A percentile compares a stretch with the other conserved stretches of the same genome.
Evolutionary conservation across 1,140 invertebrate species (phyloP).

Genomic region (Listronotus oregonensis): DNA sequence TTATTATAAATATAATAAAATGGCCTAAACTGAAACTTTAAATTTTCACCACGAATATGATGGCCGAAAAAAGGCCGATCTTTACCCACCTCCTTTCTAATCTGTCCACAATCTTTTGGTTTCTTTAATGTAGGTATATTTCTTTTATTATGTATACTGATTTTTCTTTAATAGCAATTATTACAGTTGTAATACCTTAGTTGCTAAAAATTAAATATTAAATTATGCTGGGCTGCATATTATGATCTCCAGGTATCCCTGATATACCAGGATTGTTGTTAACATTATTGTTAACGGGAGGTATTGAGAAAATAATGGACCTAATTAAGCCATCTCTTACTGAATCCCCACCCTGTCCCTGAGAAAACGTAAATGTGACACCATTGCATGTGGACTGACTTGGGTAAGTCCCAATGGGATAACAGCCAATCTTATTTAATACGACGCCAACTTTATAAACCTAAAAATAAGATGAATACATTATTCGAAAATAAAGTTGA

Average conservation of each 20-base stretch:
- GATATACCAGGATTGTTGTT: constrained; percentile 40
- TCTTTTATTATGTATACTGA: no score
- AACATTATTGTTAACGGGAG: constrained; percentile 39
- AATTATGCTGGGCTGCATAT: constrained; percentile 36
- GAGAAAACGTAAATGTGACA: constrained; percentile 74
- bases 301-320: constrained; percentile 69
- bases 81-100: no score
- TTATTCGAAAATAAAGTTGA: no score
- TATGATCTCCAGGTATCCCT: constrained; percentile 42
- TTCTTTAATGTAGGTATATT: no score
- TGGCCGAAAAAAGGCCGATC: no score
- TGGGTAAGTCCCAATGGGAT: constrained; percentile 72
- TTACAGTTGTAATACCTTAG: neutral
- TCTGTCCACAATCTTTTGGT: no score
- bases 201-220: constrained; percentile 13
- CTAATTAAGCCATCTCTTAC: constrained; percentile 75
- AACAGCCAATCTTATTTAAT: constrained; percentile 78
- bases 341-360: constrained; percentile 67
- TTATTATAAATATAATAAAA: no score
- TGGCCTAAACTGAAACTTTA: no score
- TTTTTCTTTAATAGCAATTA: no score
- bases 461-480: constrained; percentile 50
- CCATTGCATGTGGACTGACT: constrained; percentile 66
- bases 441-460: constrained; percentile 79
- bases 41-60: no score